phyloP scores from a whole-genome alignment of 64 coral and sea anemone species.

The Cladopsammia gracilis region DNA sequence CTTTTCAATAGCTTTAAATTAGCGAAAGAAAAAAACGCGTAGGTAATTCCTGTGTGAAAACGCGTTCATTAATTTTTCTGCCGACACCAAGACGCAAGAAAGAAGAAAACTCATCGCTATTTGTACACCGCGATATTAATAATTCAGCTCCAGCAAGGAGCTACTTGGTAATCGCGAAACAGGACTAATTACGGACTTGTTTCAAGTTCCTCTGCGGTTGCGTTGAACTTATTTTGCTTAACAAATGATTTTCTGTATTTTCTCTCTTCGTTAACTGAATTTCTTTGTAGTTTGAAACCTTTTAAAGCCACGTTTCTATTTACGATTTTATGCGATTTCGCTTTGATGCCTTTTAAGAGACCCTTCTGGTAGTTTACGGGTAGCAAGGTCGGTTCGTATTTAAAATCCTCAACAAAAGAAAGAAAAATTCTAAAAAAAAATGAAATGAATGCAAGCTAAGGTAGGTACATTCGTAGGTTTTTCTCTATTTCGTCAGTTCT shows the following conservation, averaged over 20 bases:
- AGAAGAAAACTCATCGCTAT: slow-evolving; percentile 22
- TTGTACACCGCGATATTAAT: slow-evolving; percentile 47
- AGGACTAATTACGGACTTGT: not conserved
- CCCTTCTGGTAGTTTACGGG: slow-evolving; percentile 44
- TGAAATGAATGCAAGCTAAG: not conserved
- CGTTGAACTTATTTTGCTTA: not conserved
- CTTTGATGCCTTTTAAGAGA: slow-evolving; percentile 41
- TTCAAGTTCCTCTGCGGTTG: not conserved
- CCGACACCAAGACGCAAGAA: not conserved
- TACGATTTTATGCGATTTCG: not conserved
- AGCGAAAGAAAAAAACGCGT: not conserved
- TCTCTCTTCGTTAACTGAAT: not conserved
- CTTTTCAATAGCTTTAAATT: not conserved
- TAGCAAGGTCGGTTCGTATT: slow-evolving; percentile 17
- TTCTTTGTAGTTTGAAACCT: not conserved
- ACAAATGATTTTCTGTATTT: not conserved
- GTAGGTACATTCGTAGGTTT: no score
- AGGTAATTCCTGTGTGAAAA: not conserved
- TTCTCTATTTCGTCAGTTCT: not conserved
- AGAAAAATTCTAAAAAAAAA: not conserved
- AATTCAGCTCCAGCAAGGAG: slow-evolving; percentile 41
- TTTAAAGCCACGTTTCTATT: not conserved
- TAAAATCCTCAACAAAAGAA: slow-evolving; percentile 30
- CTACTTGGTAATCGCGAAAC: slow-evolving; percentile 17
- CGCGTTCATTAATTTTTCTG: not conserved